A percentile compares a stretch with the other conserved stretches of the same genome.
phyloP scores from a whole-genome alignment of 2,797 vertebrate genomes.

The Notamacropus eugenii region DNA sequence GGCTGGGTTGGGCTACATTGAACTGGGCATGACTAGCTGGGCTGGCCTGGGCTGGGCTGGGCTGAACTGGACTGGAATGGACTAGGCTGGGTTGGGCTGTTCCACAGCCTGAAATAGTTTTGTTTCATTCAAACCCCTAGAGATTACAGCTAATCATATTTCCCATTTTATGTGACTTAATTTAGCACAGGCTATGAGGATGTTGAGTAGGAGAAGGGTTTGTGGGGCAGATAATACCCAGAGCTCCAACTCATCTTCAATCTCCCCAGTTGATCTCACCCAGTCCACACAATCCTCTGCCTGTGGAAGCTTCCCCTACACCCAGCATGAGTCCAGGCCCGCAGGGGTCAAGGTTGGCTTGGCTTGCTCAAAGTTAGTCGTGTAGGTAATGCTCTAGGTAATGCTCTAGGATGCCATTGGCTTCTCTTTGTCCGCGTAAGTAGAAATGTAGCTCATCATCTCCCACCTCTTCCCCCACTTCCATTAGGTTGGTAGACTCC shows the following conservation, averaged over 20 bases:
- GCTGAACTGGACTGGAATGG: background rate
- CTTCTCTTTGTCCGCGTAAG: background rate
- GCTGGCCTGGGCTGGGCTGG: background rate
- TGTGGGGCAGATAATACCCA: background rate
- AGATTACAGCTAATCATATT: background rate
- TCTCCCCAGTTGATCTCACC: background rate
- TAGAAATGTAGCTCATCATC: background rate
- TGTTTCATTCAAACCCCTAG: background rate
- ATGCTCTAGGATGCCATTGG: background rate
- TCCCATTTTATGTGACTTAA: background rate
- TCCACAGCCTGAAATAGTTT: background rate
- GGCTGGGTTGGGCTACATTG: too few relatives aligned
- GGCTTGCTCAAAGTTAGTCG: background rate
- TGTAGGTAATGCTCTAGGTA: background rate
- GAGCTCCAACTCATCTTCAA: background rate
- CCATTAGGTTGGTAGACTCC: background rate
- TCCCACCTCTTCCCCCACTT: background rate
- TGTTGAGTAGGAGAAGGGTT: background rate
- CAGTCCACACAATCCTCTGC: background rate
- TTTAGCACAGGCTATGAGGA: background rate
- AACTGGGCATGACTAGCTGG: background rate
- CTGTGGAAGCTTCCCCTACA: background rate
- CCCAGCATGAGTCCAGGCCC: background rate
- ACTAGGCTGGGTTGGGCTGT: background rate
- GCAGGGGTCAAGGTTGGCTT: background rate